phyloP scores from a whole-genome alignment of 2,113 vertebrate genomes.

The Pardalotus punctatus region DNA sequence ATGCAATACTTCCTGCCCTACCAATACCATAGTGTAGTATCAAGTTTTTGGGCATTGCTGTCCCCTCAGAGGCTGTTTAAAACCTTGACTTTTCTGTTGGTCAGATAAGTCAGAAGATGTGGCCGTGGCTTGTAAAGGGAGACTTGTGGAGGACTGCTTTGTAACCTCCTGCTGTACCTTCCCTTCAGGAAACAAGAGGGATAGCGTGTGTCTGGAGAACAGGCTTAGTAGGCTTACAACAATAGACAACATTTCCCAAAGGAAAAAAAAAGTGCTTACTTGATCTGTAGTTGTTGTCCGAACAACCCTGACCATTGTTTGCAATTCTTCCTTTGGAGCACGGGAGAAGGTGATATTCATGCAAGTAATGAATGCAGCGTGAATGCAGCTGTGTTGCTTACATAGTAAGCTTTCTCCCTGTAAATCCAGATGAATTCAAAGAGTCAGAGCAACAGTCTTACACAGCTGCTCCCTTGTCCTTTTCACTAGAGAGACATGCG shows the following conservation, averaged over 20 bases:
- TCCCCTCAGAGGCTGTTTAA: not conserved
- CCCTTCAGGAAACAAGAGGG: not conserved
- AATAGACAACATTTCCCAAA: not conserved
- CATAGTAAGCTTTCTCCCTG: not conserved
- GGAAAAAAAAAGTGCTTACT: not conserved
- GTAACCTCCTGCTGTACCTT: fast-evolving
- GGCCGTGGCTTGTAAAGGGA: not conserved
- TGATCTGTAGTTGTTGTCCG: not conserved
- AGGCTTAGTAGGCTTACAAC: not conserved
- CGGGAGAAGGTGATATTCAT: not conserved
- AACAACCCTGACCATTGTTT: not conserved
- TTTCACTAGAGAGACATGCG: not conserved
- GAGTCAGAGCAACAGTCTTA: not conserved
- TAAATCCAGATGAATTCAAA: not conserved
- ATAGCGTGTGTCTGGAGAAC: not conserved
- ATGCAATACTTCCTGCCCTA: not conserved
- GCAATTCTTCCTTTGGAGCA: not conserved
- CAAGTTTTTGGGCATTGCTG: not conserved
- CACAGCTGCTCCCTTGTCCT: not conserved
- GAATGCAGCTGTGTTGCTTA: not conserved
- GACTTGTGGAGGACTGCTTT: not conserved
- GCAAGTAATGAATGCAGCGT: not conserved
- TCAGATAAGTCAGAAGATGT: not conserved
- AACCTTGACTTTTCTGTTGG: not conserved
- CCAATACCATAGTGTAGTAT: not conserved